These are phyloP conservation scores for Bombus picipes DNA, from an alignment of 1,140 invertebrate genomes.

Conservation along the genomic window DNA sequence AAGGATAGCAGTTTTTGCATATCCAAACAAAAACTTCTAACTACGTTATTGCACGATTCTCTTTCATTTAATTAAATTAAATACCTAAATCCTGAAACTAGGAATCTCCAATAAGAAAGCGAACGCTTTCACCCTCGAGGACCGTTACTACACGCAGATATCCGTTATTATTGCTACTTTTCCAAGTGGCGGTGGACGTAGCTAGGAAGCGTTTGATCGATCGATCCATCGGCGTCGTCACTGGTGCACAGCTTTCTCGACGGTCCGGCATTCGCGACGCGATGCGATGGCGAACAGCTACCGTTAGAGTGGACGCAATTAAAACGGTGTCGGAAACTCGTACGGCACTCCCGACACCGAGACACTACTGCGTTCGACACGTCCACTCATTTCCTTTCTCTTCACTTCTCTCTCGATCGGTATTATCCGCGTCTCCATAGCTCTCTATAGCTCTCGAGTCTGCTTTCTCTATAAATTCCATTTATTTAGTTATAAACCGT, in stretches of 20 bases:
- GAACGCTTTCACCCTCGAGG: constrained; percentile 11
- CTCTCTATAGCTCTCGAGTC: constrained; percentile 29
- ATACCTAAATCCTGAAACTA: background rate
- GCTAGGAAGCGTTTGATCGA: constrained; percentile 48
- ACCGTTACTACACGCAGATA: background rate
- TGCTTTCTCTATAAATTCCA: background rate
- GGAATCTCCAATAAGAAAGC: background rate
- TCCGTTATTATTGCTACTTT: constrained; percentile 19
- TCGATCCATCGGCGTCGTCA: constrained; percentile 2
- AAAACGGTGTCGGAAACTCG: constrained; percentile 82
- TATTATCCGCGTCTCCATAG: no score
- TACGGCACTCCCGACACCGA: constrained; percentile 64
- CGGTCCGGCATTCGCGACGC: constrained; percentile 45
- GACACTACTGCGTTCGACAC: constrained; percentile 54
- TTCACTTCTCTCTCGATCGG: constrained; percentile 52
- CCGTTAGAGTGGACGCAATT: constrained; percentile 80
- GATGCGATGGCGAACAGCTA: constrained; percentile 59
- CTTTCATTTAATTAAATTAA: background rate
- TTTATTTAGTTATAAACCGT: no score
- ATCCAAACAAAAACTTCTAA: background rate
- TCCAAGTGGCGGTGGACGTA: no score
- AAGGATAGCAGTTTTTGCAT: background rate
- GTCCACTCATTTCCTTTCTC: constrained; percentile 59
- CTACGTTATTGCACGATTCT: no score
- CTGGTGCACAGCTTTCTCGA: constrained; percentile 17